Percentiles rank a stretch among this genome's conserved stretches.
These are phyloP conservation scores for Wasmannia auropunctata DNA, from an alignment of 1,140 invertebrate genomes.

Conservation along the genomic window DNA sequence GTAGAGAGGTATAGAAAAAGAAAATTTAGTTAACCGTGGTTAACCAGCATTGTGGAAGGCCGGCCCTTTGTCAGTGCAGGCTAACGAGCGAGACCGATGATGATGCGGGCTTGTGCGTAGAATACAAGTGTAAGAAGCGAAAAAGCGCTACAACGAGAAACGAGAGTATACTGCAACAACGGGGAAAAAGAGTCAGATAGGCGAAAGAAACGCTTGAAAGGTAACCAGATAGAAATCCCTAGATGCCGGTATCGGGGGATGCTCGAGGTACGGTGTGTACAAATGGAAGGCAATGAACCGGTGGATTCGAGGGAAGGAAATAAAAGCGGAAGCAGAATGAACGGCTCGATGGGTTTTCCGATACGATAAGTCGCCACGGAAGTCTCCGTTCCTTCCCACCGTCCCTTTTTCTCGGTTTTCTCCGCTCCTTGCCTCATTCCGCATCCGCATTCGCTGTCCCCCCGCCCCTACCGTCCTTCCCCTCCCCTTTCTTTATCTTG, in stretches of 20 bases:
- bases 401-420: constrained; percentile 52
- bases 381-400: constrained; percentile 71
- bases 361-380: constrained; percentile 78
- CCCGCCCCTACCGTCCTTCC: not conserved
- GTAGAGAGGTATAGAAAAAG: not conserved
- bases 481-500: not conserved
- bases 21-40: constrained; percentile 56
- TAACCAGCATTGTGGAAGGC: constrained; percentile 24
- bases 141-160: constrained; percentile 22
- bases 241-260: constrained; percentile 42
- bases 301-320: constrained; percentile 87
- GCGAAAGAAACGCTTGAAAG: constrained; percentile 66
- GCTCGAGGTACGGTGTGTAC: constrained; percentile 76
- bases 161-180: not conserved
- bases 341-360: constrained; percentile 79
- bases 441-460: constrained; percentile 22
- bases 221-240: constrained; percentile 71
- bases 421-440: constrained; percentile 24
- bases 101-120: constrained; percentile 43
- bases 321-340: constrained; percentile 82
- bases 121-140: constrained; percentile 37
- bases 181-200: not conserved
- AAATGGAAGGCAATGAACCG: constrained; percentile 85
- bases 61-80: constrained; percentile 47
- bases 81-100: constrained; percentile 70